Evolutionary conservation across 37 sponge, comb jelly and placozoan genomes (phyloP).

Genomic region (Ephydatia muelleri): DNA sequence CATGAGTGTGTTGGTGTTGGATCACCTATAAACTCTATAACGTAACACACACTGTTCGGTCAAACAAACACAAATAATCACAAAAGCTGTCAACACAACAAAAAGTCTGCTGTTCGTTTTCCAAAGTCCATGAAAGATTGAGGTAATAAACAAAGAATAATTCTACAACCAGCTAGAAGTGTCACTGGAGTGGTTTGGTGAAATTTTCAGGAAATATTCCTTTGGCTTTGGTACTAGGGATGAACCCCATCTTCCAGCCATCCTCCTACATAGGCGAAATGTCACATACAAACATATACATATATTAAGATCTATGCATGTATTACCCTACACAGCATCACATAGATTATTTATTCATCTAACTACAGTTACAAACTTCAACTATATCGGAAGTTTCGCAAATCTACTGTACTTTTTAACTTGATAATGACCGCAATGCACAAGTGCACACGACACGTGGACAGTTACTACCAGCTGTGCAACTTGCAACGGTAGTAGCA

Average conservation of each 20-base stretch:
- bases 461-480: too few relatives aligned
- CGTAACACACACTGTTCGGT: background rate
- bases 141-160: background rate
- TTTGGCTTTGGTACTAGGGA: slow-evolving; percentile 17
- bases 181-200: slow-evolving; percentile 46
- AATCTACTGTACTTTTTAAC: too few relatives aligned
- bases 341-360: too few relatives aligned
- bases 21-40: too few relatives aligned
- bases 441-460: too few relatives aligned
- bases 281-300: background rate
- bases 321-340: background rate
- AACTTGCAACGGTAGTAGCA: too few relatives aligned
- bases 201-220: slow-evolving; percentile 87
- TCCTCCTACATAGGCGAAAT: slow-evolving; percentile 56
- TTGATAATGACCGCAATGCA: too few relatives aligned
- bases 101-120: too few relatives aligned
- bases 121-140: too few relatives aligned
- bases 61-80: background rate
- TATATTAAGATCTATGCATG: background rate
- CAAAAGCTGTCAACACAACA: background rate
- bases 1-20: too few relatives aligned
- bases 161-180: background rate
- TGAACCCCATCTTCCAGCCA: slow-evolving; percentile 72
- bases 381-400: too few relatives aligned
- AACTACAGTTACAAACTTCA: too few relatives aligned